A percentile compares a stretch with the other conserved stretches of the same genome.
Evolutionary conservation across 2,113 vertebrate genomes (phyloP).

Genomic region (Odocoileus virginianus): DNA sequence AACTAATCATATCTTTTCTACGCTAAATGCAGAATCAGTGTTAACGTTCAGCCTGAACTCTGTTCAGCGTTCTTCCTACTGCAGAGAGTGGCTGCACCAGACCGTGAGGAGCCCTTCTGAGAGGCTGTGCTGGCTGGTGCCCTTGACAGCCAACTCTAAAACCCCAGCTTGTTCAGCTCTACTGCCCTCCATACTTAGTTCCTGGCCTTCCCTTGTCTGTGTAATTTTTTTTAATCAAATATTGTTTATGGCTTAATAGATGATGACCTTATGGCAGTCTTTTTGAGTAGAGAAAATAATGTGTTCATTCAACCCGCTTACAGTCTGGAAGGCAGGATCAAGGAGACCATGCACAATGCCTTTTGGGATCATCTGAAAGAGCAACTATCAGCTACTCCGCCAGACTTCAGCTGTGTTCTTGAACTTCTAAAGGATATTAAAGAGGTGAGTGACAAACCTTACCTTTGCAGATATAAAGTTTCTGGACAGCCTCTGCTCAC

Average conservation of each 20-base stretch:
- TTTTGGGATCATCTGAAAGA: slow-evolving; percentile 84
- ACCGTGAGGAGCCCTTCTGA: background rate
- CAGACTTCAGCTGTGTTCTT: slow-evolving; percentile 78
- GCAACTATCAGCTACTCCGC: slow-evolving; percentile 77
- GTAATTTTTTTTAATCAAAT: background rate
- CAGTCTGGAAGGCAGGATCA: slow-evolving; percentile 78
- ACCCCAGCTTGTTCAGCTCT: background rate
- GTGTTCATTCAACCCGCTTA: background rate
- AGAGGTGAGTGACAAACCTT: slow-evolving; percentile 73
- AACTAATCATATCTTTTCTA: background rate
- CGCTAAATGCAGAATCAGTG: background rate
- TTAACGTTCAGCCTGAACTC: background rate
- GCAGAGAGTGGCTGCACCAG: background rate
- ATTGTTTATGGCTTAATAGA: background rate
- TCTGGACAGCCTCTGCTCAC: background rate
- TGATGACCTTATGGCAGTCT: background rate
- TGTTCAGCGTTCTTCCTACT: background rate
- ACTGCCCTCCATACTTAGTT: background rate
- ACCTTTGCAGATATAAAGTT: background rate
- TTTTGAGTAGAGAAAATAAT: background rate
- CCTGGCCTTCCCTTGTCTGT: background rate
- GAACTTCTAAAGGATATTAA: slow-evolving; percentile 84
- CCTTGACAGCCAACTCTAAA: background rate
- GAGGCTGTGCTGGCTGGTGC: background rate
- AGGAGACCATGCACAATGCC: slow-evolving; percentile 77